Conservation (phyloP, 1,140 invertebrate genomes). For the Radopholus similis region DNA sequence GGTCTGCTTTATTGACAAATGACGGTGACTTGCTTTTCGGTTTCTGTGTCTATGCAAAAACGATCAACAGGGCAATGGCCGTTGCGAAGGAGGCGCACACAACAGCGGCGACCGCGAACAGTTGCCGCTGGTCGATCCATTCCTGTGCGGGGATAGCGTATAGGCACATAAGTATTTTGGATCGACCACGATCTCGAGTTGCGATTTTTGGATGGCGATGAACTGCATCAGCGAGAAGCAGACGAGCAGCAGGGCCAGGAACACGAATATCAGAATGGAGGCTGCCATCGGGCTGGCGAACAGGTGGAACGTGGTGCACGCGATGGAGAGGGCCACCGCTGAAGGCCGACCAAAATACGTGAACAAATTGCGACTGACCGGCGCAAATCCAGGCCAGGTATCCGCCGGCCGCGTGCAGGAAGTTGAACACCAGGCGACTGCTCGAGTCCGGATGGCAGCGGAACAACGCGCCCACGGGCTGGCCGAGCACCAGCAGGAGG, state of each 20-base stretch:
- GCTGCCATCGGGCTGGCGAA: neutral
- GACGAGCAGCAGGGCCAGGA: neutral
- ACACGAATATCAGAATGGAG: neutral
- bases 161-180: neutral
- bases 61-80: neutral
- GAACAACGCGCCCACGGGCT: constrained; percentile 1
- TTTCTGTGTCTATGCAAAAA: neutral
- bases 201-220: neutral
- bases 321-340: neutral
- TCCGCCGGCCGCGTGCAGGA: neutral
- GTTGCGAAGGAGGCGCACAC: neutral
- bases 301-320: neutral
- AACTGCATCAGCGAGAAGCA: neutral
- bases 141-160: neutral
- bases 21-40: no score
- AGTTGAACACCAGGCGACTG: constrained; percentile 11
- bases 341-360: neutral
- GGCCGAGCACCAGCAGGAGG: neutral
- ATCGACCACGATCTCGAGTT: neutral
- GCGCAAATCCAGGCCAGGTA: constrained; percentile 4
- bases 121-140: neutral
- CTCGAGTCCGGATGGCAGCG: constrained; percentile 10
- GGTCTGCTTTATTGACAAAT: no score
- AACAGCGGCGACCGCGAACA: neutral
- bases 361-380: neutral